These are phyloP conservation scores for Schizaphis graminum DNA, from an alignment of 2,888 invertebrate genomes.

Conservation along the genomic window DNA sequence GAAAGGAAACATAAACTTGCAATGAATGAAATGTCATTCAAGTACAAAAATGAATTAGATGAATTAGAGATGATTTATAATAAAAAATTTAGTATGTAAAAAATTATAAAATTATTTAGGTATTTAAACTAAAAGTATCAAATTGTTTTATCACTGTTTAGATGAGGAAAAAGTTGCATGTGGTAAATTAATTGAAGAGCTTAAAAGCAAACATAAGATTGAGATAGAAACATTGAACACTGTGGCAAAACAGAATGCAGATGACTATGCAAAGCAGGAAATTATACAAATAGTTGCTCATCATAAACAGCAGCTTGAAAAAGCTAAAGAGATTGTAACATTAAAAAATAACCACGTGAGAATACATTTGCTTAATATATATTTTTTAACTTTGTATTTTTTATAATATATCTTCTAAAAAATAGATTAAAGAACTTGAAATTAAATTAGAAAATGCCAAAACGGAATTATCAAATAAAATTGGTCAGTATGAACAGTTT, in stretches of 20 bases:
- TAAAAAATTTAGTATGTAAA: slow-evolving; percentile 52
- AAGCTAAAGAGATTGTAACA: slow-evolving; percentile 38
- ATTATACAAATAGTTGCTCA: slow-evolving; percentile 45
- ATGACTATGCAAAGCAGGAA: slow-evolving; percentile 25
- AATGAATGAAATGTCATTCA: slow-evolving; percentile 51
- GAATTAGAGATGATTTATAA: slow-evolving; percentile 56
- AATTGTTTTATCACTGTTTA: neutral
- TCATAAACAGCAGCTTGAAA: slow-evolving; percentile 52
- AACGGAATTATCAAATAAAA: slow-evolving; percentile 16
- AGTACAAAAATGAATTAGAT: slow-evolving; percentile 59
- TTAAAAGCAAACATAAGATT: slow-evolving; percentile 45
- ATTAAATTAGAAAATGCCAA: slow-evolving; percentile 47
- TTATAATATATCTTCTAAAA: neutral
- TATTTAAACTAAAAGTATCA: neutral
- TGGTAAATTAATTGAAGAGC: slow-evolving; percentile 59
- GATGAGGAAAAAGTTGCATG: slow-evolving; percentile 54
- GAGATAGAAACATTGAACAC: slow-evolving; percentile 39
- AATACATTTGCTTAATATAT: neutral
- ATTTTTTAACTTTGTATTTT: neutral
- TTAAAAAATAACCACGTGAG: slow-evolving; percentile 47
- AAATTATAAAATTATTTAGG: neutral
- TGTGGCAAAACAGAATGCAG: slow-evolving; percentile 43
- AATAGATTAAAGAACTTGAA: slow-evolving; percentile 56
- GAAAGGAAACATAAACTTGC: slow-evolving; percentile 61
- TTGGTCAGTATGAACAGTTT: neutral